Evolutionary conservation across 2,113 vertebrate genomes (phyloP), one percentile per base, ranked within the genome.

Genomic region (Leucosticte australis): DNA sequence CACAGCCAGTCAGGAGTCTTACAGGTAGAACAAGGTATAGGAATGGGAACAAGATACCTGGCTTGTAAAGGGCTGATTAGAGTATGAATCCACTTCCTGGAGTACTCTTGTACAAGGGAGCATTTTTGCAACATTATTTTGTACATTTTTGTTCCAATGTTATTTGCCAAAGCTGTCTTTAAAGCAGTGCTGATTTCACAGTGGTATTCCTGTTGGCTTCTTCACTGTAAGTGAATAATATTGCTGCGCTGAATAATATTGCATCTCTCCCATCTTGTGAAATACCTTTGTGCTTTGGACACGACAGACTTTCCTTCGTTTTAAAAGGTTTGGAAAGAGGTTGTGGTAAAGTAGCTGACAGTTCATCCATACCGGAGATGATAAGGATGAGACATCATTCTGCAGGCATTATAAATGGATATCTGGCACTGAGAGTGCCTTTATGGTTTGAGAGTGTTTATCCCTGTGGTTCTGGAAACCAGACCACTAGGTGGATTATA

Each of bases 331-430:
- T 93, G n/a, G 74, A 85, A 79, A 53, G 27, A 71, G n/a, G 44
- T 63, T 75, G 69, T 89, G 74, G 80, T 91, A 71, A 10, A 52
- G 20, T 35, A 85, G 76, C 69, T 97, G 96, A 84, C 94, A 95
- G 83, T 31, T 90, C 71, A 90, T 96, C 95, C 83, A 93, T 95
- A 96, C 86, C 26, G 6, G 85, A 52, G 82, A 59, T 80, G 65
- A 50, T 79, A 65, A 80, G 24, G 42, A 84, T 64, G 94, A 92
- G 92, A 81, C 56, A 95, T 70, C 55, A 46, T 93, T 95, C 87
- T 89, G 28, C 24, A 57, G 85, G 69, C 31, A 70, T 88, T 96
- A 92, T 73, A 90, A 95, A 94, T 75, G 65, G 65, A 71, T 94
- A 89, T 35, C 83, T 94, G 93, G 82, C 75, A 52, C n/a, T 60